Conservation (phyloP, 2,888 invertebrate genomes). For the Noctua janthe region DNA sequence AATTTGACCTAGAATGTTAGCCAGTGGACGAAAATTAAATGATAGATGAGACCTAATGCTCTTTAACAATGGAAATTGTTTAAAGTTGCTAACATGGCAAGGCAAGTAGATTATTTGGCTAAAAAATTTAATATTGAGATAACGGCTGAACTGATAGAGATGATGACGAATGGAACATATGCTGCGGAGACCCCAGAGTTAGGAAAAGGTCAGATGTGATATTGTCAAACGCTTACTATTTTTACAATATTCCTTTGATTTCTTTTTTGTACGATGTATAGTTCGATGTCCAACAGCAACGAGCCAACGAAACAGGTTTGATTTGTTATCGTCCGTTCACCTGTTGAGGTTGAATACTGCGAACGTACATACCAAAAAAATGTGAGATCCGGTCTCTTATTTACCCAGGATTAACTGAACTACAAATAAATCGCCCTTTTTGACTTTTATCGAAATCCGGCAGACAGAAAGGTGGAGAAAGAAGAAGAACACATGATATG, state of each 20-base stretch:
- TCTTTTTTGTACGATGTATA: background rate
- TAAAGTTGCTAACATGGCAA: background rate
- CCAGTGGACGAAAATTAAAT: background rate
- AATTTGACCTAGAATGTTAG: conserved; percentile 10
- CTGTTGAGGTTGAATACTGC: conserved; percentile 2
- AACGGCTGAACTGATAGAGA: background rate
- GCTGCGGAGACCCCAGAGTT: background rate
- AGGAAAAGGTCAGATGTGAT: background rate
- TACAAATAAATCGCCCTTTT: background rate
- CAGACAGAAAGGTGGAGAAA: background rate
- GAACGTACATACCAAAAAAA: background rate
- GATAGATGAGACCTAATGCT: background rate
- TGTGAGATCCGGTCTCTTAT: background rate
- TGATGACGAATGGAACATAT: background rate
- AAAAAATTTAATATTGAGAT: background rate
- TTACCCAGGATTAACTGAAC: background rate
- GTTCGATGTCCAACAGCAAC: background rate
- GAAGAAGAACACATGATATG: no score
- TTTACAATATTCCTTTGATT: conserved; percentile 5
- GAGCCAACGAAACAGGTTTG: conserved; percentile 34
- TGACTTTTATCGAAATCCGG: background rate
- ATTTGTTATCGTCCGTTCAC: conserved; percentile 42
- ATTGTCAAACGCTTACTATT: background rate
- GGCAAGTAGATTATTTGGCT: background rate
- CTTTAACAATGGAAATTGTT: background rate